phyloP scores from a whole-genome alignment of 2,113 vertebrate species.

The Petromus typicus region DNA sequence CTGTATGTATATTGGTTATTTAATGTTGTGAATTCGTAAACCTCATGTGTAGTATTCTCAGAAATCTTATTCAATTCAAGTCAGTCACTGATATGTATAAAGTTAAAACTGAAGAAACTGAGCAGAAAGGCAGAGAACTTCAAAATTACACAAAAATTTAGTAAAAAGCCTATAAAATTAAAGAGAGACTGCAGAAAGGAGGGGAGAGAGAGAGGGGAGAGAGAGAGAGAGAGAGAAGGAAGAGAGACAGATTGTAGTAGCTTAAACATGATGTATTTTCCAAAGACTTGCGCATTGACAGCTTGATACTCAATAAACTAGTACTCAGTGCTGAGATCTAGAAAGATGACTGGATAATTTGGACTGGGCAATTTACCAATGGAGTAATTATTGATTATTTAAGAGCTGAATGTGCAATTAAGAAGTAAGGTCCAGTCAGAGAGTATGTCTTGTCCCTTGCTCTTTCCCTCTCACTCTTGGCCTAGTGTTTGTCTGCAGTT shows the following conservation, averaged over 20 bases:
- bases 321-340: neutral
- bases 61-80: neutral
- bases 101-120: conserved; percentile 51
- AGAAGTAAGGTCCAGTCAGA: neutral
- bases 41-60: neutral
- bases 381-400: neutral
- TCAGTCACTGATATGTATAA: neutral
- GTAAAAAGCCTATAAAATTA: neutral
- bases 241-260: neutral
- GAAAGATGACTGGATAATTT: neutral
- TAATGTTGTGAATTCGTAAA: neutral
- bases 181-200: neutral
- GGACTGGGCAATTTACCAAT: neutral
- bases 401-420: neutral
- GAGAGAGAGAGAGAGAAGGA: neutral
- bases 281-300: neutral
- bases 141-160: neutral
- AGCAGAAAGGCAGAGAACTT: conserved; percentile 5
- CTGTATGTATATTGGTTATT: neutral
- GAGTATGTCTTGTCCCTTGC: neutral
- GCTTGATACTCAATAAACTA: neutral
- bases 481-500: no score
- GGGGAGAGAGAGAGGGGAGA: no score
- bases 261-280: neutral
- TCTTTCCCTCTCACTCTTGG: neutral